Base-by-base conservation (phyloP, 2,888 invertebrate genomes). In the Netelia virgata region DNA sequence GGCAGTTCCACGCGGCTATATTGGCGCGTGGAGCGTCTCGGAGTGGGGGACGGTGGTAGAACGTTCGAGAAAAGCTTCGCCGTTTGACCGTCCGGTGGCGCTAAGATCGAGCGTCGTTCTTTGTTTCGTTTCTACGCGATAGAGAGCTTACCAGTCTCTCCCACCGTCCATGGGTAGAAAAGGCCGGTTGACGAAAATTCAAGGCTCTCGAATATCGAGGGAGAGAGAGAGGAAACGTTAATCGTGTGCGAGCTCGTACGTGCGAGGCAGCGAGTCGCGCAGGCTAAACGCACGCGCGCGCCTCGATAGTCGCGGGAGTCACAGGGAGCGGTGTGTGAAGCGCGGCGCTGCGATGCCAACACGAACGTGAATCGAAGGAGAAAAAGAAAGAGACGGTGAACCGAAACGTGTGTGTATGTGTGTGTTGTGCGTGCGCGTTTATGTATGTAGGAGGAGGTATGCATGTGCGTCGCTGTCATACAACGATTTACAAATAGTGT, bases 61-160 rank as follows among this genome's bases (percentile, higher is more conserved):
- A 43, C 53, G 23, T 63, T 70, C 78, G 53, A 78, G 70, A 55
- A 20, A n/a, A 77, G 74, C 64, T 73, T 89, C 63, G 55, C 18
- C 41, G 43, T 69, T 75, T 18, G 63, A 20, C 82, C 89, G 89
- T 73, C 14, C 86, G 86, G 88, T 83, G 91, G 90, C 91, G 90
- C 90, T 63, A 69, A 76, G 64, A 78, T 89, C 91, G 90, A 87
- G 92, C 92, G 92, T 92, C 92, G 92, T 92, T 92, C 92, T 92
- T 92, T 92, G 92, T 92, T 92, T 92, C 92, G 88, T 86, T 89
- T 83, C 78, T 86, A 10, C 85, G 85, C 83, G 85, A 79, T 77
- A 76, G 88, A 90, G 88, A 86, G 87, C 87, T 79, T 88, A 85
- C 16, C 84, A 88, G 85, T 70, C 14, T 69, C 61, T 55, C 53